These are phyloP conservation scores for Anthopleura sola DNA, from an alignment of 64 coral and sea anemone species.

Conservation along the genomic window DNA sequence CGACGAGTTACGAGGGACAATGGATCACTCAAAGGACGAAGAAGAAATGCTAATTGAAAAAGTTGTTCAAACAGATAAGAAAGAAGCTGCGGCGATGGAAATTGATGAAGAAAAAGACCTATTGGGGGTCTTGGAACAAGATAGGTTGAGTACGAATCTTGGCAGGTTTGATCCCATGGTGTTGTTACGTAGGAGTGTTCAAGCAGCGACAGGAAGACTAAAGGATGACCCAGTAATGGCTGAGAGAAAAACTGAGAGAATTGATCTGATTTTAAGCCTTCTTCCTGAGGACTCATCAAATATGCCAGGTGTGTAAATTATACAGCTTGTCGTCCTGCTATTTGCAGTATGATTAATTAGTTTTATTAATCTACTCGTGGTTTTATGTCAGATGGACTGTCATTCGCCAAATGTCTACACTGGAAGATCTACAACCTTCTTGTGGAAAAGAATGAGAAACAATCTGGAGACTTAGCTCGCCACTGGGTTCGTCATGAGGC, in stretches of 20 bases:
- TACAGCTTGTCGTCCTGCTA: no score
- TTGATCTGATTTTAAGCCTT: constrained; percentile 51
- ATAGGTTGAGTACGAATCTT: neutral
- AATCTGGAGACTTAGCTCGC: constrained; percentile 1
- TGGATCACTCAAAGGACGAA: neutral
- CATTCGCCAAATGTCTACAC: constrained; percentile 20
- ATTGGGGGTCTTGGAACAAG: neutral
- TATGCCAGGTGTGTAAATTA: constrained; percentile 21
- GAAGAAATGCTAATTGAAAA: neutral
- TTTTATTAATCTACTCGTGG: no score
- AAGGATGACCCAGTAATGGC: constrained; percentile 40
- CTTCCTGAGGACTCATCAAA: constrained; percentile 42
- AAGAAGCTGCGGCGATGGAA: constrained; percentile 1
- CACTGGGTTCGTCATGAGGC: constrained; percentile 62
- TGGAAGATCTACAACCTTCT: constrained; percentile 41
- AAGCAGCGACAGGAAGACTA: constrained; percentile 67
- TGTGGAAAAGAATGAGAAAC: constrained; percentile 40
- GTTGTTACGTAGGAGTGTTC: constrained; percentile 49
- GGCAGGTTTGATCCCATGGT: constrained; percentile 24
- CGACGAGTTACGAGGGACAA: neutral
- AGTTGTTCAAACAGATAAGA: neutral
- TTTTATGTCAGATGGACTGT: constrained; percentile 9
- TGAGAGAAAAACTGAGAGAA: constrained; percentile 48
- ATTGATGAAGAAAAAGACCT: constrained; percentile 13
- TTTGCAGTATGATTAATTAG: no score